Evolutionary conservation across 2,888 invertebrate species (phyloP).

Genomic region (Parochlus steinenii): DNA sequence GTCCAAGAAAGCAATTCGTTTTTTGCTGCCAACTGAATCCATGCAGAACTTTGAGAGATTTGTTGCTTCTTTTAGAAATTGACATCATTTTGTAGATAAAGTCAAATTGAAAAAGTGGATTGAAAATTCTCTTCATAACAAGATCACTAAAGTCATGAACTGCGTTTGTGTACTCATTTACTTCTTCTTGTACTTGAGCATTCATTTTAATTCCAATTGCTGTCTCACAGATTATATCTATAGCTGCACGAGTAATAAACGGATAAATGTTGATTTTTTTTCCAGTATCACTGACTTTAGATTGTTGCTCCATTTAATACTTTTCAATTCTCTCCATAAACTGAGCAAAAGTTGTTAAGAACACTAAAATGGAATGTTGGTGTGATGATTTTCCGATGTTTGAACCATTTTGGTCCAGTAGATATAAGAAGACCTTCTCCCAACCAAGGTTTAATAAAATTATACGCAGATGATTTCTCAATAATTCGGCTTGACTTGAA

Average conservation of each 20-base stretch:
- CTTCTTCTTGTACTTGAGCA: constrained; percentile 43
- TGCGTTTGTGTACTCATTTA: constrained; percentile 49
- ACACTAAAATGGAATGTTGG: constrained; percentile 68
- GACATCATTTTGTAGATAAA: constrained; percentile 19
- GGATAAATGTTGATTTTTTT: constrained; percentile 41
- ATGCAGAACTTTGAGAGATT: constrained; percentile 26
- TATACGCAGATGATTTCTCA: constrained; percentile 31
- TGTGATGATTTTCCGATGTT: constrained; percentile 51
- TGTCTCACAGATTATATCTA: constrained; percentile 39
- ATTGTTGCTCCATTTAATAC: constrained; percentile 38
- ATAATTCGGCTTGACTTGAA: no score
- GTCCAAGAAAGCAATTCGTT: constrained; percentile 50
- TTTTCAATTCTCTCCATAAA: constrained; percentile 46
- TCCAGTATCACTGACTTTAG: constrained; percentile 30
- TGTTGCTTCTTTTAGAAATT: constrained; percentile 3
- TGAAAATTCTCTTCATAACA: constrained; percentile 21
- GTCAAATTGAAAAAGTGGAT: constrained; percentile 19
- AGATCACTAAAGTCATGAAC: constrained; percentile 40
- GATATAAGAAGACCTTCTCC: constrained; percentile 25
- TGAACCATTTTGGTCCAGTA: constrained; percentile 39
- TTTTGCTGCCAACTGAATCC: constrained; percentile 35
- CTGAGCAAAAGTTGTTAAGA: constrained; percentile 49
- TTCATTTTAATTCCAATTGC: constrained; percentile 65
- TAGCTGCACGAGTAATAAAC: constrained; percentile 31
- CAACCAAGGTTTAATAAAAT: constrained; percentile 25